A percentile compares a stretch with the other conserved stretches of the same genome.
phyloP scores from a whole-genome alignment of 2,113 vertebrate genomes.

The Eulemur macaco region DNA sequence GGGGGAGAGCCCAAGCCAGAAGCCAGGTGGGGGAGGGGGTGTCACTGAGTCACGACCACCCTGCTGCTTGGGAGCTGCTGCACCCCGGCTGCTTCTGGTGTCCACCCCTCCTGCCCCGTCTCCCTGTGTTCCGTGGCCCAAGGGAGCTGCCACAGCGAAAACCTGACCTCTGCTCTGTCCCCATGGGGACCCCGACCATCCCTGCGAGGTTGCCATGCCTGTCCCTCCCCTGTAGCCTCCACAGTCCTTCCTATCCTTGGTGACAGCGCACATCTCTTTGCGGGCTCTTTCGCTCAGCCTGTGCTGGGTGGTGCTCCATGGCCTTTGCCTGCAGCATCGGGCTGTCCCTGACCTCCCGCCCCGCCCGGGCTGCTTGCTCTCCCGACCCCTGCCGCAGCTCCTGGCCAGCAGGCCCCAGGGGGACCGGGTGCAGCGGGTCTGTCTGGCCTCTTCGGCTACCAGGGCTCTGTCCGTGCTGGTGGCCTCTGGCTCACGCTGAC shows the following conservation, averaged over 20 bases:
- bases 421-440: accelerated
- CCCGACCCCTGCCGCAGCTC: accelerated
- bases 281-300: neutral
- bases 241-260: neutral
- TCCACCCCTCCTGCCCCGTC: neutral
- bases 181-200: neutral
- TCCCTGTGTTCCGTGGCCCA: neutral
- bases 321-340: neutral
- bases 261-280: neutral
- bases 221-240: accelerated
- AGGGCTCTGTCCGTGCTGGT: accelerated
- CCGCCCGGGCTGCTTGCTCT: accelerated
- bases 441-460: neutral
- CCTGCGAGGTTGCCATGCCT: neutral
- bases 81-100: neutral
- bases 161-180: neutral
- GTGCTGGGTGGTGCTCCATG: accelerated
- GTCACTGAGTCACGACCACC: accelerated
- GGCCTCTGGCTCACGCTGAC: neutral
- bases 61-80: accelerated
- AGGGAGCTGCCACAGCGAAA: neutral
- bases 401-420: accelerated
- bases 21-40: neutral
- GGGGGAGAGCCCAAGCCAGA: neutral
- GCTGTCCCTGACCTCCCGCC: neutral